Evolutionary conservation across 1,140 invertebrate species (phyloP), one percentile per base, ranked within the genome.

Genomic region (Trinorchestia longiramus): DNA sequence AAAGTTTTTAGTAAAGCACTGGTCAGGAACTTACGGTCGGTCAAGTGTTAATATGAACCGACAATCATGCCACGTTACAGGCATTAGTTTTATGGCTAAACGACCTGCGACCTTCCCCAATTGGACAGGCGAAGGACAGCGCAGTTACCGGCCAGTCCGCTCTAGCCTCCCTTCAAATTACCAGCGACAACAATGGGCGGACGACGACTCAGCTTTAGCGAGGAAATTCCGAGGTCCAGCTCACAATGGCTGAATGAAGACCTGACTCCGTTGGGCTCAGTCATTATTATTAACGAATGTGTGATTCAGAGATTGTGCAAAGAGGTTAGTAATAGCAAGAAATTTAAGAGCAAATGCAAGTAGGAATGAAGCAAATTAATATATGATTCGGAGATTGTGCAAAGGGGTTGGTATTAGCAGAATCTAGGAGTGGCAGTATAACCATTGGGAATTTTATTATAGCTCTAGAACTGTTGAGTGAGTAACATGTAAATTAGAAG

Each of bases 271-370:
- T 28, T 77, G 62, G 28, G 62, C 62, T 77, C 62, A 19, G 11
- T 28, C 62, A 77, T 77, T 77, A 77, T 77, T 77, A 77, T 77
- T 77, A 77, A 77, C 62, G 62, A 77, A 77, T 77, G 62, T 77
- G 36, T 36, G 62, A 77, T 77, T 77, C 62, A 11, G 62, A 77
- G 62, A 77, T 23, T 36, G 15, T 11, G 62, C 62, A 77, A 77
- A 77, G 15, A 36, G 62, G 28, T 77, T 77, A 36, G 28, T 77
- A 77, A 77, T 36, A 77, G 62, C 62, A 23, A 28, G 62, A 77
- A 36, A 77, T 77, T 77, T 77, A 3, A 36, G 62, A 28, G 11
- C 36, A 3, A 77, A 77, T 23, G 28, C 62, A 28, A 77, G 62
- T 77, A 36, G 8, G 62, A 3, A 28, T 77, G 36, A 36, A 77